phyloP scores from a whole-genome alignment of 2,888 invertebrate genomes.

The Meiosimyza decipiens region DNA sequence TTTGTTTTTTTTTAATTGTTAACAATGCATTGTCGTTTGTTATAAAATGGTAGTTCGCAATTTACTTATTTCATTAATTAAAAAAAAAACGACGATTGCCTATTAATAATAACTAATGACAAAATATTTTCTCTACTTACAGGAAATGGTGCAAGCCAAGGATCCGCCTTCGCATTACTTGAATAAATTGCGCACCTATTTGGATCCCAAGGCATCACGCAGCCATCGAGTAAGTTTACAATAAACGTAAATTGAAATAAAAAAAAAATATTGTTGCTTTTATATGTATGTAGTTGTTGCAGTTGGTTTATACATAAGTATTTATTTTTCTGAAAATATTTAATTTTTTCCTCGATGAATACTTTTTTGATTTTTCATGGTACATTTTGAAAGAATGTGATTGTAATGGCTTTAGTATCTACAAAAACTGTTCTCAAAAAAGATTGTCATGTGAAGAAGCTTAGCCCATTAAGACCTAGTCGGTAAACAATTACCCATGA shows the following conservation, averaged over 20 bases:
- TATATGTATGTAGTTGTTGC: constrained; percentile 33
- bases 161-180: constrained; percentile 97
- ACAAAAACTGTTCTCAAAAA: neutral
- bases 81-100: neutral
- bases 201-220: constrained; percentile 95
- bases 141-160: constrained; percentile 98
- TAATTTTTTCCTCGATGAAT: neutral
- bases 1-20: neutral
- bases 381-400: too few species aligned
- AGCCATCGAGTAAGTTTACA: constrained; percentile 87
- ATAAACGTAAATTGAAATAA: constrained; percentile 6
- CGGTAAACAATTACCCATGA: too few species aligned
- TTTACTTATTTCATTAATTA: neutral
- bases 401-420: neutral
- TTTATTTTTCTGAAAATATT: constrained; percentile 21
- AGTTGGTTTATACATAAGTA: constrained; percentile 41
- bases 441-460: too few species aligned
- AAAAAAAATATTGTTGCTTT: constrained; percentile 20
- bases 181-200: constrained; percentile 92
- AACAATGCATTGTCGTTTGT: neutral
- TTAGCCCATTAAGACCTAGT: too few species aligned
- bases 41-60: neutral
- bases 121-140: constrained; percentile 61
- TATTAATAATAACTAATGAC: neutral
- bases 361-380: too few species aligned